Evolutionary conservation across 2,888 invertebrate species (phyloP).

Genomic region (Dorcus parallelipipedus): DNA sequence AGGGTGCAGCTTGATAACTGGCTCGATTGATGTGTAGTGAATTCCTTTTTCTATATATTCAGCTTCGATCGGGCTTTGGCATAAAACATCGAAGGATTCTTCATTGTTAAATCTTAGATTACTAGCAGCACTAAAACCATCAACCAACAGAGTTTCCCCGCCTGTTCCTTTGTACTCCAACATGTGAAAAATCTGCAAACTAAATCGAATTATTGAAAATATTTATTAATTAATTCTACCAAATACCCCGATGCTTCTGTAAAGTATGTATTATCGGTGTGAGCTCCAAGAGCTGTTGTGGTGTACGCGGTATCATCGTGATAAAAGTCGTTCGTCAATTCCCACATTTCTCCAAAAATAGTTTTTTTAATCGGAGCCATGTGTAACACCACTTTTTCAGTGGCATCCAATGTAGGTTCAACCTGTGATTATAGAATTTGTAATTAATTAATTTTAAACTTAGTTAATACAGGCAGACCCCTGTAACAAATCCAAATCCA

Average conservation of each 20-base stretch:
- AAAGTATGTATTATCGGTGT: slow-evolving; percentile 78
- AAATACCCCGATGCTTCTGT: slow-evolving; percentile 67
- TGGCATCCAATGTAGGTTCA: slow-evolving; percentile 50
- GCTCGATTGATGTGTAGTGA: slow-evolving; percentile 56
- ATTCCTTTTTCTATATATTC: slow-evolving; percentile 64
- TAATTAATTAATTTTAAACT: slow-evolving; percentile 38
- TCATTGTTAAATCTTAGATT: slow-evolving; percentile 54
- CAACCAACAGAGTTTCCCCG: slow-evolving; percentile 71
- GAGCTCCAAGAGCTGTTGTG: slow-evolving; percentile 62
- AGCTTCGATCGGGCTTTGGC: slow-evolving; percentile 56
- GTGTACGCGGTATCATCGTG: slow-evolving; percentile 75
- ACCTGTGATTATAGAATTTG: slow-evolving; percentile 44
- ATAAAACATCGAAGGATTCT: slow-evolving; percentile 58
- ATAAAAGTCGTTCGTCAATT: slow-evolving; percentile 56
- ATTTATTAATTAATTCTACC: not conserved
- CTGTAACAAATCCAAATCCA: slow-evolving; percentile 49
- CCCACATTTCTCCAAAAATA: slow-evolving; percentile 73
- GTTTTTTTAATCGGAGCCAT: slow-evolving; percentile 66
- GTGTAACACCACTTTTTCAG: slow-evolving; percentile 53
- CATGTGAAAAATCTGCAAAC: slow-evolving; percentile 60
- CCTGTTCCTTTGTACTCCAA: slow-evolving; percentile 59
- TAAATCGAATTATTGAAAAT: slow-evolving; percentile 17
- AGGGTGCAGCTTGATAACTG: slow-evolving; percentile 58
- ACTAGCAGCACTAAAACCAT: slow-evolving; percentile 67
- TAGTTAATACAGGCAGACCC: slow-evolving; percentile 36